A percentile compares a stretch with the other conserved stretches of the same genome.
phyloP scores from a whole-genome alignment of 2,113 vertebrate genomes.

The Eudyptes chrysolophus region DNA sequence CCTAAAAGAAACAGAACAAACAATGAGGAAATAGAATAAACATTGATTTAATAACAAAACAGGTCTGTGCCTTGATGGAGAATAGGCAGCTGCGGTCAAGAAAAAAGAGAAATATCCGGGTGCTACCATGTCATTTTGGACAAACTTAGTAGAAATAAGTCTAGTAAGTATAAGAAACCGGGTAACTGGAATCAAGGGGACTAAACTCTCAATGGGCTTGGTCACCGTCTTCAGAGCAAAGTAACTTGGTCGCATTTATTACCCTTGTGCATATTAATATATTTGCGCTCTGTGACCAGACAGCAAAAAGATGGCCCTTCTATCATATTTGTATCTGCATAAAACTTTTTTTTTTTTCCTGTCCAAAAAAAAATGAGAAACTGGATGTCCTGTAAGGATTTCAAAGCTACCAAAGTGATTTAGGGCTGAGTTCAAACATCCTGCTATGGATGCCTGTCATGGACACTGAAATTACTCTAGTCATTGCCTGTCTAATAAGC shows the following conservation, averaged over 20 bases:
- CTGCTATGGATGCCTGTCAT: background rate
- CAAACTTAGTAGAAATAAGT: background rate
- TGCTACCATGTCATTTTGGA: background rate
- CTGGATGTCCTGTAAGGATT: background rate
- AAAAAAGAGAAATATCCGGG: background rate
- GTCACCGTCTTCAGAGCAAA: background rate
- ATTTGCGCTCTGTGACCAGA: background rate
- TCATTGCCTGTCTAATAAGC: background rate
- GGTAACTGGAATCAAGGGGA: background rate
- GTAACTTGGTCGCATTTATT: background rate
- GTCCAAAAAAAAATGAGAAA: background rate
- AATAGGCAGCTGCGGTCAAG: background rate
- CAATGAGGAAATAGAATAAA: constrained; percentile 18
- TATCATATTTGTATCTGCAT: background rate
- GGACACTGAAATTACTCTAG: background rate
- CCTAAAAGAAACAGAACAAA: constrained; percentile 19
- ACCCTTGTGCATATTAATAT: background rate
- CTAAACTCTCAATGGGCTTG: background rate
- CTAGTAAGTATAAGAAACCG: background rate
- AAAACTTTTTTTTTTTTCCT: background rate
- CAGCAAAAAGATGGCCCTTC: background rate
- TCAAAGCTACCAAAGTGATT: background rate
- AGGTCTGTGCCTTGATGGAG: background rate
- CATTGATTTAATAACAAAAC: constrained; percentile 1
- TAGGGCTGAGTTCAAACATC: background rate